Conservation (phyloP, 2,113 vertebrate species). For the Calidris pygmaea region DNA sequence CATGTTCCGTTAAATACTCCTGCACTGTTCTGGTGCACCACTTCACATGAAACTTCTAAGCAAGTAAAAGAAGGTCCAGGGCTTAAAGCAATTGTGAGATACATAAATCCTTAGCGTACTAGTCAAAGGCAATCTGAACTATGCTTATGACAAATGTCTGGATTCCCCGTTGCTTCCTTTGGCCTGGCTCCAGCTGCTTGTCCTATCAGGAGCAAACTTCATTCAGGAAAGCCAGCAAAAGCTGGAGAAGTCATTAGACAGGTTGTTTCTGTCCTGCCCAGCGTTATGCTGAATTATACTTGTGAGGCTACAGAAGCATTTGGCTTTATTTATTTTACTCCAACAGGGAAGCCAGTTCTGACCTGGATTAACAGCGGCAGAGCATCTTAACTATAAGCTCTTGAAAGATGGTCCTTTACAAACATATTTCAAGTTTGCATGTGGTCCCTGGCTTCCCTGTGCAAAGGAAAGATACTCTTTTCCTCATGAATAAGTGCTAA, state of each 20-base stretch:
- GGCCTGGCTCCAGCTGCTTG: slow-evolving; percentile 6
- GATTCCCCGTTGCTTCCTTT: background rate
- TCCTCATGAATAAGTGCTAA: background rate
- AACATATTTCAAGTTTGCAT: background rate
- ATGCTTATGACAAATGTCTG: background rate
- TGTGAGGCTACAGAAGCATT: background rate
- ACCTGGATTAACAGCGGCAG: slow-evolving; percentile 18
- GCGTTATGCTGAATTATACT: background rate
- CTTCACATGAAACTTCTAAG: background rate
- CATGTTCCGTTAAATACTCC: rapidly evolving
- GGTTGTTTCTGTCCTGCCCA: background rate
- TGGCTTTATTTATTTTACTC: slow-evolving; percentile 13
- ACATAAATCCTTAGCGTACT: background rate
- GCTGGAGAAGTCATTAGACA: background rate
- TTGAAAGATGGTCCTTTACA: background rate
- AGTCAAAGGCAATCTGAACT: background rate
- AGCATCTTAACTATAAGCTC: background rate
- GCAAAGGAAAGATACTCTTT: background rate
- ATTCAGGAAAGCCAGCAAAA: background rate
- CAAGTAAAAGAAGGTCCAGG: background rate
- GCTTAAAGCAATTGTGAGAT: background rate
- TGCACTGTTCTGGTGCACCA: background rate
- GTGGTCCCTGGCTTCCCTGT: background rate
- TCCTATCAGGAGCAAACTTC: background rate
- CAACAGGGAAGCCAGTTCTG: background rate